Conservation (phyloP, 2,113 vertebrate genomes). For the Lates calcarifer region DNA sequence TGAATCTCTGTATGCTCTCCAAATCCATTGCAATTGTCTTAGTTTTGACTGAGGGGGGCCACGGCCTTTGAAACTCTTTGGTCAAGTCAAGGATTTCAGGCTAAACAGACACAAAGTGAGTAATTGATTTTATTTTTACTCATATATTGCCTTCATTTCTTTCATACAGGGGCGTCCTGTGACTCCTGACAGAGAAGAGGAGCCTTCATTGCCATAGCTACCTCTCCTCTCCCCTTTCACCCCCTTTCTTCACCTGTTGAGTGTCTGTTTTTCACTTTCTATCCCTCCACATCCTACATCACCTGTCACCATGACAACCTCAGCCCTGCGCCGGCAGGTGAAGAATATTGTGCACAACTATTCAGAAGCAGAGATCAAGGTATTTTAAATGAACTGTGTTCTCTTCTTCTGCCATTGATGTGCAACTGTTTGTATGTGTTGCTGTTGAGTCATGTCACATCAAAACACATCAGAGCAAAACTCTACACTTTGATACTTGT, state of each 20-base stretch:
- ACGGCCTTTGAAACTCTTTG: neutral
- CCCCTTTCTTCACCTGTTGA: conserved; percentile 42
- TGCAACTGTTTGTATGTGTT: neutral
- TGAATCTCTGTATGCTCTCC: neutral
- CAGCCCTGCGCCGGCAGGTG: conserved; percentile 94
- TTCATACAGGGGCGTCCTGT: conserved; percentile 54
- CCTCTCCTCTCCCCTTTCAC: conserved; percentile 33
- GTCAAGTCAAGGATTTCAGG: neutral
- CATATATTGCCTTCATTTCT: conserved; percentile 9
- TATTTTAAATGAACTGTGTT: conserved; percentile 57
- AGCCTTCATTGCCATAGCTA: conserved; percentile 47
- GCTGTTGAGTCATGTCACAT: neutral
- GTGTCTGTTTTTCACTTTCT: conserved; percentile 31
- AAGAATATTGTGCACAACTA: conserved; percentile 99
- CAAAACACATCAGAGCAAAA: neutral
- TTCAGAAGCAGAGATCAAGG: conserved; percentile 96
- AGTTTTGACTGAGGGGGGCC: neutral
- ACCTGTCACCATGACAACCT: conserved; percentile 91
- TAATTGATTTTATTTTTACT: neutral
- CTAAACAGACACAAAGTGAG: neutral
- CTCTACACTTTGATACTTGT: neutral
- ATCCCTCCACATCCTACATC: conserved; percentile 51
- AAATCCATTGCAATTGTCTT: neutral
- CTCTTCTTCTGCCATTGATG: neutral
- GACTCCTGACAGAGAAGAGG: conserved; percentile 61